phyloP scores from a whole-genome alignment of 2,797 vertebrate genomes.

The Acanthiza pusilla region DNA sequence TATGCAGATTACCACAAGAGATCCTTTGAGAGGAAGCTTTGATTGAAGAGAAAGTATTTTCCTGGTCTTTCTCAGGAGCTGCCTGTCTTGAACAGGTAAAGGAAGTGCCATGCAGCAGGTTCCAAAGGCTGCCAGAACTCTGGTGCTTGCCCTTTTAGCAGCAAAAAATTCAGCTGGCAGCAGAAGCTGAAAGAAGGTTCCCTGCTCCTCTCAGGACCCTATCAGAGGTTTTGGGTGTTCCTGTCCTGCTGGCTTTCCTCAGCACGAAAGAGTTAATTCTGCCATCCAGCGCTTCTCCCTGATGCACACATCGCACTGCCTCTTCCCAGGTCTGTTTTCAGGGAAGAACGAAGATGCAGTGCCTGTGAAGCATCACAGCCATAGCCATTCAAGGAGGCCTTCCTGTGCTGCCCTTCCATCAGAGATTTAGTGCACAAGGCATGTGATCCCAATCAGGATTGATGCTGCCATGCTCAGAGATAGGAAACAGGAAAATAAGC shows the following conservation, averaged over 20 bases:
- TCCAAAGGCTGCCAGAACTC: not conserved
- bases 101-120: not conserved
- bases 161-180: not conserved
- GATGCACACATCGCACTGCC: rapidly evolving
- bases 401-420: not conserved
- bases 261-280: not conserved
- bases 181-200: not conserved
- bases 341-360: not conserved
- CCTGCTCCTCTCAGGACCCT: not conserved
- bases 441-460: rapidly evolving
- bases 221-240: not conserved
- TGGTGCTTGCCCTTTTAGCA: not conserved
- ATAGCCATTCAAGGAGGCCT: not conserved
- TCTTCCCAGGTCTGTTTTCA: not conserved
- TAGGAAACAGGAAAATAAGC: not conserved
- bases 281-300: no score
- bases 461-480: rapidly evolving
- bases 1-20: not conserved
- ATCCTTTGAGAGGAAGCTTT: not conserved
- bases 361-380: not conserved
- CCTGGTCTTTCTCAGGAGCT: not conserved
- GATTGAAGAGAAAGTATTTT: not conserved
- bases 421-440: rapidly evolving
- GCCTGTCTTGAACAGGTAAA: not conserved
- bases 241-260: not conserved